Evolutionary conservation across 1,140 invertebrate genomes (phyloP).

Genomic region (Zophobas atratus): DNA sequence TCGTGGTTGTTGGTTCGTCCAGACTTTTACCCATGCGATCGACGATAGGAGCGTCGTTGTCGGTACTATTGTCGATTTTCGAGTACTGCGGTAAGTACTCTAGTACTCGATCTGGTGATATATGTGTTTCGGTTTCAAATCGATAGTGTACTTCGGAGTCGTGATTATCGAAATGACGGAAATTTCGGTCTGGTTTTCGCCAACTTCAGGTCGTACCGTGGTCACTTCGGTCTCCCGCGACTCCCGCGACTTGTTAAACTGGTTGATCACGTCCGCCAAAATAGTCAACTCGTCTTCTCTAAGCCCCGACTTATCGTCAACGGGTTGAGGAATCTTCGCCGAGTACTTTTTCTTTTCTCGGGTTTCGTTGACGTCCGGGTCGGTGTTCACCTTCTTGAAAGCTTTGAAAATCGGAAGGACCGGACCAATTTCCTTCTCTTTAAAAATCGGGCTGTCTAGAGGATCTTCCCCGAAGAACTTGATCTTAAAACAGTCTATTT

Average conservation of each 20-base stretch:
- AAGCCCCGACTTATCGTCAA: neutral
- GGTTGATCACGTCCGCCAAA: conserved; percentile 21
- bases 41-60: neutral
- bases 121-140: conserved; percentile 60
- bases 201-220: neutral
- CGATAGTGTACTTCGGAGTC: conserved; percentile 59
- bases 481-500: conserved; percentile 81
- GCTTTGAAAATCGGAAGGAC: conserved; percentile 58
- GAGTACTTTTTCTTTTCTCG: neutral
- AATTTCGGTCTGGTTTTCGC: conserved; percentile 26
- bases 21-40: conserved; percentile 7
- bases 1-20: conserved; percentile 5
- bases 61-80: neutral
- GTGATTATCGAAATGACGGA: conserved; percentile 51
- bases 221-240: neutral
- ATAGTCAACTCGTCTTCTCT: conserved; percentile 3
- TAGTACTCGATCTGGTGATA: conserved; percentile 60
- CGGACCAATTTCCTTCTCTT: conserved; percentile 69
- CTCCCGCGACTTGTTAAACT: conserved; percentile 10
- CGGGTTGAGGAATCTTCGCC: neutral
- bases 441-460: conserved; percentile 82
- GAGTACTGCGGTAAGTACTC: conserved; percentile 56
- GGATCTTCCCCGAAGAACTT: conserved; percentile 83
- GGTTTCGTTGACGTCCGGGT: conserved; percentile 1
- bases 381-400: conserved; percentile 2